Conservation (phyloP, 1,140 invertebrate genomes). For the Augochlora pura region DNA sequence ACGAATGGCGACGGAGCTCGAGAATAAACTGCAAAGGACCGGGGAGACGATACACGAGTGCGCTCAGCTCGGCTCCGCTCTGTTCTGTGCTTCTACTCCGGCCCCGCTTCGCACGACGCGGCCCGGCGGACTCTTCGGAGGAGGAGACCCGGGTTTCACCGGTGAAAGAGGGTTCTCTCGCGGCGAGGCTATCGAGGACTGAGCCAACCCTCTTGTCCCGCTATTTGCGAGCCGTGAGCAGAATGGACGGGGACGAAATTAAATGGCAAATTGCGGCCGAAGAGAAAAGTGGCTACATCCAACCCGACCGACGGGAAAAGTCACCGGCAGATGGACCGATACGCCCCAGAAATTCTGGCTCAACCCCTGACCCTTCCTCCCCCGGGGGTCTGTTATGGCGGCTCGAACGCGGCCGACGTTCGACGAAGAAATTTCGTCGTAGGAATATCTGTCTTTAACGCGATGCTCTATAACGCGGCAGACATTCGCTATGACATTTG, state of each 20-base stretch:
- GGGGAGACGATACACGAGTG: slow-evolving; percentile 41
- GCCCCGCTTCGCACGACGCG: too few relatives aligned
- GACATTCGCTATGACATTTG: too few relatives aligned
- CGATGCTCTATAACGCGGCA: too few relatives aligned
- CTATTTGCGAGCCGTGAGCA: slow-evolving; percentile 3
- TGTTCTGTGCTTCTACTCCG: too few relatives aligned
- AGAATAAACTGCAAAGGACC: slow-evolving; percentile 49
- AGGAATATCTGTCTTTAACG: too few relatives aligned
- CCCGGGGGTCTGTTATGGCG: too few relatives aligned
- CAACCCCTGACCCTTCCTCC: too few relatives aligned
- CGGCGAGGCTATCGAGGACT: slow-evolving; percentile 28
- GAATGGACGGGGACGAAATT: neutral
- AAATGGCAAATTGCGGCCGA: slow-evolving; percentile 7
- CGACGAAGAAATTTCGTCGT: too few relatives aligned
- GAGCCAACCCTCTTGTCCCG: slow-evolving; percentile 20
- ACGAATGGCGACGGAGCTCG: slow-evolving; percentile 9
- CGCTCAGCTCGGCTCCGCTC: slow-evolving; percentile 8
- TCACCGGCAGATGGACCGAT: neutral
- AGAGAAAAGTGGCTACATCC: neutral
- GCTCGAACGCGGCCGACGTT: too few relatives aligned
- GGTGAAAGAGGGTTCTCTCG: slow-evolving; percentile 22
- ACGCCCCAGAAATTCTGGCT: neutral
- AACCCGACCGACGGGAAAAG: neutral
- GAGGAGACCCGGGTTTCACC: slow-evolving; percentile 42
- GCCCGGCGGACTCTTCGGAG: slow-evolving; percentile 22